A percentile compares a stretch with the other conserved stretches of the same genome.
phyloP scores from a whole-genome alignment of 2,113 vertebrate species.

The Serinus canaria region DNA sequence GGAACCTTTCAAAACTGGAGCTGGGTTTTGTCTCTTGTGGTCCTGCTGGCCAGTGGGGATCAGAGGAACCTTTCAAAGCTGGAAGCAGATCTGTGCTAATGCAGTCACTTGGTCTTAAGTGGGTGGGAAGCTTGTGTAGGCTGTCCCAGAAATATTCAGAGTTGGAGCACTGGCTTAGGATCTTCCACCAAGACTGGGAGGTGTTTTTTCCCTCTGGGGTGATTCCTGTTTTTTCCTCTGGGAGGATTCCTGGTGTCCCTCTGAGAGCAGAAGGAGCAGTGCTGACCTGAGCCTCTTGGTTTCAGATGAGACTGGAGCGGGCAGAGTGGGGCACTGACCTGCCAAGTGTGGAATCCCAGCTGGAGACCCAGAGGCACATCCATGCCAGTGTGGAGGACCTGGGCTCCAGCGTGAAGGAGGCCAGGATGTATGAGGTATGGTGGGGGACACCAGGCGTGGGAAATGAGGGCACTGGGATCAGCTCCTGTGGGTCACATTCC shows the following conservation, averaged over 20 bases:
- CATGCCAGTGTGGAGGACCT: conserved; percentile 89
- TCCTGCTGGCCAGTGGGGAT: not conserved
- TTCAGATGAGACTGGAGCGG: conserved; percentile 86
- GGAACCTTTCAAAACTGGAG: not conserved
- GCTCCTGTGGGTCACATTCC: not conserved
- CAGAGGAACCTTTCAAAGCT: not conserved
- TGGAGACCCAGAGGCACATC: conserved; percentile 85
- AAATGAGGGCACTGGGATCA: rapidly evolving
- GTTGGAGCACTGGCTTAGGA: not conserved
- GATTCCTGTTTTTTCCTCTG: not conserved
- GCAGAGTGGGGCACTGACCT: conserved; percentile 95
- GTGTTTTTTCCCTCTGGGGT: not conserved
- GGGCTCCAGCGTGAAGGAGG: conserved; percentile 87
- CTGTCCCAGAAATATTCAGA: not conserved
- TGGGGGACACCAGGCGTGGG: not conserved
- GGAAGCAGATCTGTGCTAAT: not conserved
- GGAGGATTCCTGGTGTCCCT: not conserved
- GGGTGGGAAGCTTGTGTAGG: not conserved
- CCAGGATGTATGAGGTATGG: conserved; percentile 84
- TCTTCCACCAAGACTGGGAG: not conserved
- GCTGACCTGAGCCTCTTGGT: not conserved
- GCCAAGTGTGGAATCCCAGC: conserved; percentile 87
- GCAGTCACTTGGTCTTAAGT: not conserved
- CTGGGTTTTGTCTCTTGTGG: not conserved
- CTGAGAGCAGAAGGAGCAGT: not conserved